Evolutionary conservation across 2,797 vertebrate genomes (phyloP).

Genomic region (Sebastolobus altivelis): DNA sequence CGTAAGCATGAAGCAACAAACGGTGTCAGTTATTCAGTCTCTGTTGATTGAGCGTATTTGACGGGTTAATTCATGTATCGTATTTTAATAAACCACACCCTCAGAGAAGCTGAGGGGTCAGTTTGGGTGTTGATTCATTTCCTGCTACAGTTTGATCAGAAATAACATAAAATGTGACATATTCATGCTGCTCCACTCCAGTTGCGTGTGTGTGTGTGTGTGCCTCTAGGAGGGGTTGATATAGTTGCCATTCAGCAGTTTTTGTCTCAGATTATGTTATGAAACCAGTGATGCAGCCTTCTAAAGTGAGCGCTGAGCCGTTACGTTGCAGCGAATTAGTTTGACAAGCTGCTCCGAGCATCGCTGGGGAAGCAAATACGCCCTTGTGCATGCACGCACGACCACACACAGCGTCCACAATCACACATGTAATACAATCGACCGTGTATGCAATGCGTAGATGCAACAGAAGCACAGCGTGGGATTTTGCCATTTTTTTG

Average conservation of each 20-base stretch:
- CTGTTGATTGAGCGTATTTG: slow-evolving; percentile 12
- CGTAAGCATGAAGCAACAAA: neutral
- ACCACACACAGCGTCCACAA: neutral
- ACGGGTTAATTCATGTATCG: slow-evolving; percentile 33
- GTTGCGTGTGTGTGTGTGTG: neutral
- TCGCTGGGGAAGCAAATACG: neutral
- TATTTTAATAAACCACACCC: slow-evolving; percentile 34
- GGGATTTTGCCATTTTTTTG: neutral
- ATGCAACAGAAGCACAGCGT: neutral
- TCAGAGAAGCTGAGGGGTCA: neutral
- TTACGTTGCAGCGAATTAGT: slow-evolving; percentile 19
- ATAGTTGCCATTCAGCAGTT: slow-evolving; percentile 12
- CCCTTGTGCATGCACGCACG: neutral
- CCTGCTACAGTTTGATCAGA: neutral
- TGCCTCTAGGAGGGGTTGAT: neutral
- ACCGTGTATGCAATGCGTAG: neutral
- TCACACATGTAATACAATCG: neutral
- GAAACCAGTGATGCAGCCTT: slow-evolving; percentile 22
- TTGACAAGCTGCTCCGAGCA: slow-evolving; percentile 16
- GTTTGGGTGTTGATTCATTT: neutral
- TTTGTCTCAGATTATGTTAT: slow-evolving; percentile 1
- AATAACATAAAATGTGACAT: neutral
- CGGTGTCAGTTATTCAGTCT: neutral
- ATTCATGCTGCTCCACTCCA: neutral
- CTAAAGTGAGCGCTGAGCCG: neutral